Evolutionary conservation across 2,113 vertebrate genomes (phyloP).

Genomic region (Bufo gargarizans): DNA sequence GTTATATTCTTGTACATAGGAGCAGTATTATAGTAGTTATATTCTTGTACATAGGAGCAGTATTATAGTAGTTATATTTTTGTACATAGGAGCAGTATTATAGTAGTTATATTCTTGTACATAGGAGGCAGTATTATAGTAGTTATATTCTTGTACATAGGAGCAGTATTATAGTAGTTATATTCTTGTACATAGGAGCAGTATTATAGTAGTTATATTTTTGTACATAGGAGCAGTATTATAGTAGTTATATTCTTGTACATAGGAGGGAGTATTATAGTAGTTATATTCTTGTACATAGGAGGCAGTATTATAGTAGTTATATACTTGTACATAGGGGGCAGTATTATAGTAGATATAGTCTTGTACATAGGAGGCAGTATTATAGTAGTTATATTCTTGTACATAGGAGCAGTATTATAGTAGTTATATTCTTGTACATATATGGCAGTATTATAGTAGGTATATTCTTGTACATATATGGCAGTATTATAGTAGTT

Average conservation of each 20-base stretch:
- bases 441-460: neutral
- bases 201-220: conserved; percentile 8
- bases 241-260: neutral
- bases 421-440: conserved; percentile 10
- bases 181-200: neutral
- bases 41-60: neutral
- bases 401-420: conserved; percentile 3
- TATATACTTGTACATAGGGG: neutral
- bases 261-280: neutral
- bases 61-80: neutral
- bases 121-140: neutral
- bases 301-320: conserved; percentile 1
- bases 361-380: neutral
- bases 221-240: neutral
- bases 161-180: neutral
- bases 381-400: conserved; percentile 6
- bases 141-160: neutral
- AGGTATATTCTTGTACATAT: neutral
- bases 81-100: neutral
- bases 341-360: neutral
- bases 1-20: conserved; percentile 1
- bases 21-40: neutral
- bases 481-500: neutral
- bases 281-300: conserved; percentile 10
- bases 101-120: neutral